Base-by-base conservation (phyloP, 1,140 invertebrate genomes). In the Dreissena polymorpha region DNA sequence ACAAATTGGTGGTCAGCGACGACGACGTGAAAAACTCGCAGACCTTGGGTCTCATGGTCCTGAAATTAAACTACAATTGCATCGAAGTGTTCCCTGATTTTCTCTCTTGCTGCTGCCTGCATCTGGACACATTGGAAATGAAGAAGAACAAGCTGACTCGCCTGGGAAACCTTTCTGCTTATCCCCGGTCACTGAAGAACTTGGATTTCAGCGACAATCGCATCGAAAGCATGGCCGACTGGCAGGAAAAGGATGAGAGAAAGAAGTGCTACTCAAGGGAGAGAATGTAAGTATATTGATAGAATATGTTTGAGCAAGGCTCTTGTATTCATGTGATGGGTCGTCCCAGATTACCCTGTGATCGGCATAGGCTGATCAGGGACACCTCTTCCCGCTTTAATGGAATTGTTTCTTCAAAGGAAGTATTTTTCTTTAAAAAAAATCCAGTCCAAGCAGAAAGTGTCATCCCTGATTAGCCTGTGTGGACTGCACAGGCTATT, bases 51-150 rank as follows among this genome's bases (percentile, higher is more conserved):
- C 49, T 88, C n/a, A 85, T 84, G 64, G 83, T 85, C 16, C 51
- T 88, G 2, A 86, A 88, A 80, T 82, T 88, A 10, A 76, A 84
- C 5, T 18, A 80, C n/a, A 88, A 88, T 70, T 39, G 68, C 13
- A 51, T 89, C 10, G 73, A 23, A 25, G 81, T 84, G 57, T 79
- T 88, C 29, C 87, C 87, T 18, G 49, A 69, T 29, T 88, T 86
- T 76, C 72, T 88, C n/a, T 85, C 84, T 13, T 86, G 87, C 67
- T 80, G 75, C 25, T 74, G 72, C 23, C 95, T 97, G 0, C 95
- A 96, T 85, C 93, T 99, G 21, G 96, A 97, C 0, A 94, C 97
- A 51, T 94, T 99, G 0, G 98, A 98, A 91, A 95, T 99, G 94
- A 95, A 97, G 16, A 97, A 97, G 90, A 99, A 99, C 93, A 93